Evolutionary conservation across 1,140 invertebrate species (phyloP), one percentile per base, ranked within the genome.

Genomic region (Plodia interpunctella): DNA sequence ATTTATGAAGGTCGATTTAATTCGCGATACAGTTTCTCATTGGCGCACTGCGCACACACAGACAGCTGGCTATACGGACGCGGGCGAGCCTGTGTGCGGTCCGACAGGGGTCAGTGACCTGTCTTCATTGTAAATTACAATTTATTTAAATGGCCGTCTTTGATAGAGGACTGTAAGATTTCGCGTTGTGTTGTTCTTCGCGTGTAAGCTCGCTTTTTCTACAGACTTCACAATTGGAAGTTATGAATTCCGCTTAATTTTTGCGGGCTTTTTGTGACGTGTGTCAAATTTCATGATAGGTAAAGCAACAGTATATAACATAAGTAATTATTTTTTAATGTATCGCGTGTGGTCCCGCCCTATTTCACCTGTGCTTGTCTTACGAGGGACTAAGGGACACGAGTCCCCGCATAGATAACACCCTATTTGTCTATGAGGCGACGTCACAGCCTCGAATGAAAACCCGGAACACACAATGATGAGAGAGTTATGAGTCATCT

Each of bases 71-170:
- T 10, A 9, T 44, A n/a, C 38, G 38, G n/a, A n/a, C n/a, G n/a
- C n/a, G n/a, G n/a, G n/a, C n/a, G n/a, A n/a, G n/a, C 15, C 5
- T 17, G 38, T 44, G 38, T 44, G 38, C 15, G 4, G 2, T 10
- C 4, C 38, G 15, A 44, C 13, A 44, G 38, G 38, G 38, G 38
- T 44, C 38, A n/a, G 1, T 10, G 38, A 44, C 13, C 38, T 44
- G 13, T 44, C 38, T 44, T 44, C 38, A 44, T 44, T 44, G 38
- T 44, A 44, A 44, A 44, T 44, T 44, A 44, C 38, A 44, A 44
- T 44, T 44, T 44, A 44, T 44, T 44, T 44, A 44, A 44, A 44
- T 44, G 38, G 3, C 38, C 38, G 38, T 10, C 38, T 44, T 44
- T 44, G 38, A 44, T 44, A 15, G 38, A 44, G 13, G 38, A 15